These are phyloP conservation scores for Bombus confusus DNA, from an alignment of 1,140 invertebrate genomes.

Conservation along the genomic window DNA sequence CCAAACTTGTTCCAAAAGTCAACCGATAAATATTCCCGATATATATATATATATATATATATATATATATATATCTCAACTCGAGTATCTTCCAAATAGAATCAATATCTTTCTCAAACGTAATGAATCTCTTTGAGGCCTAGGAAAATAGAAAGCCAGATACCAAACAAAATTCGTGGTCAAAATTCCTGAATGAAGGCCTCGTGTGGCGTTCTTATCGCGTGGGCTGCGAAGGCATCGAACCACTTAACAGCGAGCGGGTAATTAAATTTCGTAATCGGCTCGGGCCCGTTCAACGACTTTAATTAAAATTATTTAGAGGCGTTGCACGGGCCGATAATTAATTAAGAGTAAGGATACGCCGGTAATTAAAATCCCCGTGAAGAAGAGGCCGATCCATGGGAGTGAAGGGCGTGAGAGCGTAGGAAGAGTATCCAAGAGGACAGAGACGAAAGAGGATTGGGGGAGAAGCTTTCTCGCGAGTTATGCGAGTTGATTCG, in stretches of 20 bases:
- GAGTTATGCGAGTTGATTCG: conserved; percentile 14
- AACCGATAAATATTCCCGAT: too few relatives aligned
- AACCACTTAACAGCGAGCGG: conserved; percentile 47
- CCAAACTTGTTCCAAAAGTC: too few relatives aligned
- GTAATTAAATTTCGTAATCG: conserved; percentile 69
- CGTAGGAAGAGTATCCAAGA: neutral
- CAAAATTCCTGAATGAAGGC: neutral
- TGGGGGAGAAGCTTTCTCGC: conserved; percentile 56
- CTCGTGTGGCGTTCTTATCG: conserved; percentile 46
- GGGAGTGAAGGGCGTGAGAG: conserved; percentile 15
- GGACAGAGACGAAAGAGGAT: conserved; percentile 13
- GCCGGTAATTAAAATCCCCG: conserved; percentile 69
- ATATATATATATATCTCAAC: neutral
- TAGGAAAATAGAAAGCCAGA: neutral
- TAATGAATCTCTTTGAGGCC: neutral
- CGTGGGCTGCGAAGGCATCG: conserved; percentile 38
- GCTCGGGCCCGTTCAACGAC: conserved; percentile 55
- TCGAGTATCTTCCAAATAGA: neutral
- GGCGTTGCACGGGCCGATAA: conserved; percentile 60
- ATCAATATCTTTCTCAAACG: neutral
- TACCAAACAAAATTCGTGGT: neutral
- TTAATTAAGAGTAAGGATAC: conserved; percentile 71
- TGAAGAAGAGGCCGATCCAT: conserved; percentile 66
- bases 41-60: too few relatives aligned
- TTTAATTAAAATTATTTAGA: conserved; percentile 80